Conservation (phyloP, 2,113 vertebrate species). For the Tenrec ecaudatus region DNA sequence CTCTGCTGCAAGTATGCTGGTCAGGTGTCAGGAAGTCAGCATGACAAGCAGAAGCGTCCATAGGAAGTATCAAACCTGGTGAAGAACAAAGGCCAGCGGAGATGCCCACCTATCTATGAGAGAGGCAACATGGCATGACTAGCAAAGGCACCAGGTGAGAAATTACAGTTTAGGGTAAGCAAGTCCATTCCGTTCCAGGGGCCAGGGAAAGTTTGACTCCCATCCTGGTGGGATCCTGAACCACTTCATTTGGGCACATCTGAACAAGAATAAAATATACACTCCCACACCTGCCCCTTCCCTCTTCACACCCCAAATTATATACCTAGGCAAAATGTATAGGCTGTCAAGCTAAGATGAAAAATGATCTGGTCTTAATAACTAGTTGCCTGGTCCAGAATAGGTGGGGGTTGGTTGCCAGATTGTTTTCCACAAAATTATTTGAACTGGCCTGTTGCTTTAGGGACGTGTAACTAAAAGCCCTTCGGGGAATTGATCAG, state of each 20-base stretch:
- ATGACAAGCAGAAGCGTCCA: neutral
- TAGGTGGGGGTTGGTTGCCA: neutral
- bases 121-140: too few species aligned
- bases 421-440: neutral
- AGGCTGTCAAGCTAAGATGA: neutral
- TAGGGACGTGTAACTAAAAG: neutral
- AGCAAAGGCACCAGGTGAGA: neutral
- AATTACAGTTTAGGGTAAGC: neutral
- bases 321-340: too few species aligned
- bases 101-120: neutral
- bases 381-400: neutral
- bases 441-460: slow-evolving; percentile 2
- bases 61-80: neutral
- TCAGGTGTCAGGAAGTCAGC: neutral
- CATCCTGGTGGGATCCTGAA: neutral
- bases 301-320: too few species aligned
- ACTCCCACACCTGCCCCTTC: too few species aligned
- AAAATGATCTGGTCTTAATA: neutral
- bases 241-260: neutral
- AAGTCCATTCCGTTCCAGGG: neutral
- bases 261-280: neutral
- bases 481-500: neutral
- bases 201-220: neutral
- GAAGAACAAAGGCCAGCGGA: neutral
- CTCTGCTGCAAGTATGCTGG: too few species aligned